These are phyloP conservation scores for Cathartes aura DNA, from an alignment of 2,113 vertebrate species.

Conservation along the genomic window DNA sequence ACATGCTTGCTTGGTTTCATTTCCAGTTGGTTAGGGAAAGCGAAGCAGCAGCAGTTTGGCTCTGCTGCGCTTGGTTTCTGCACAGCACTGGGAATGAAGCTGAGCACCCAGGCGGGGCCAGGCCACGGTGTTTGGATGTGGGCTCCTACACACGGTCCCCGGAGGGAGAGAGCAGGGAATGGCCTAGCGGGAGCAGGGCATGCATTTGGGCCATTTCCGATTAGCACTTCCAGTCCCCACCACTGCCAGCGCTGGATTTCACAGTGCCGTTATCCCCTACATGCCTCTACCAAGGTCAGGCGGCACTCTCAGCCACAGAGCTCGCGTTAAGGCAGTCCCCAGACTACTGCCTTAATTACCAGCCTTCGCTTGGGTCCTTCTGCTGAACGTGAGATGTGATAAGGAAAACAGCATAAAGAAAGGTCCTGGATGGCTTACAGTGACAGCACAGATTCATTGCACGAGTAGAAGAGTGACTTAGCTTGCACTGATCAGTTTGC, in stretches of 20 bases:
- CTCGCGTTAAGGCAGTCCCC: rapidly evolving
- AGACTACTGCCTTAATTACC: not conserved
- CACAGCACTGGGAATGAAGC: not conserved
- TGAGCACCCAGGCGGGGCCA: not conserved
- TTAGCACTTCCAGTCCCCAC: not conserved
- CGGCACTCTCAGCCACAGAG: rapidly evolving
- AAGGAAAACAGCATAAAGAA: not conserved
- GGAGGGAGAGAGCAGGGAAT: not conserved
- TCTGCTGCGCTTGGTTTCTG: not conserved
- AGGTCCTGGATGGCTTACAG: not conserved
- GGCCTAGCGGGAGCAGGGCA: not conserved
- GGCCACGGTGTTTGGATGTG: not conserved
- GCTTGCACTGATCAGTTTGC: not conserved
- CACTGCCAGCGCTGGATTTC: not conserved
- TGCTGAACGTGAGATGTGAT: not conserved
- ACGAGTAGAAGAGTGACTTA: not conserved
- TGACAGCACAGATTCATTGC: not conserved
- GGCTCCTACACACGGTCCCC: rapidly evolving
- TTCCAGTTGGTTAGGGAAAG: not conserved
- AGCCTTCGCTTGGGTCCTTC: not conserved
- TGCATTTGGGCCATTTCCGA: not conserved
- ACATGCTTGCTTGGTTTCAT: not conserved
- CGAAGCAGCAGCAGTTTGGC: not conserved
- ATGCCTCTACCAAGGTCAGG: not conserved
- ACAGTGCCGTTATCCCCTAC: rapidly evolving